phyloP scores from a whole-genome alignment of 2,888 invertebrate genomes.

The Acrobeloides nanus region DNA sequence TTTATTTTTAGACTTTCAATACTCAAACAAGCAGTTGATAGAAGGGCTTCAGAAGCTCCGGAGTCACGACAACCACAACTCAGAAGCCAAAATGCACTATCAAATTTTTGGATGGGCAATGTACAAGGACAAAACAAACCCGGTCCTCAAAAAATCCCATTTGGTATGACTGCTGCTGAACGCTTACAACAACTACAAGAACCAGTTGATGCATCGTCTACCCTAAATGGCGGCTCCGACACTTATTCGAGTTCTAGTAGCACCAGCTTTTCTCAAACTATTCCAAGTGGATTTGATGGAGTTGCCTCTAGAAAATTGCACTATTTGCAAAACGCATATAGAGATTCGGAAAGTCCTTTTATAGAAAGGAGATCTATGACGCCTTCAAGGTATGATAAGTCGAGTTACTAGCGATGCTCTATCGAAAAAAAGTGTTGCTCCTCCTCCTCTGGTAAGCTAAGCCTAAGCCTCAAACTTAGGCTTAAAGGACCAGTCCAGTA shows the following conservation, averaged over 20 bases:
- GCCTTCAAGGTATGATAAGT: no score
- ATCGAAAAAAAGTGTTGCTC: no score
- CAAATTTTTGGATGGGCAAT: constrained; percentile 38
- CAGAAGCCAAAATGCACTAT: constrained; percentile 18
- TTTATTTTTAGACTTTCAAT: constrained; percentile 13
- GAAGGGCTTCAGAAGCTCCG: constrained; percentile 14
- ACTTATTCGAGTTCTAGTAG: background rate
- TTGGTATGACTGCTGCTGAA: constrained; percentile 44
- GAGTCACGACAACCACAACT: constrained; percentile 6
- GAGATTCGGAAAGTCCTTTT: no score
- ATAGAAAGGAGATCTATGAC: no score
- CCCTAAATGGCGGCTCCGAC: background rate
- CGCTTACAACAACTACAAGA: constrained; percentile 47
- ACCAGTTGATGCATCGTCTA: constrained; percentile 22
- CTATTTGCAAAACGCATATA: no score
- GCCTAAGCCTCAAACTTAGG: no score
- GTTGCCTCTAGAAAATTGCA: no score
- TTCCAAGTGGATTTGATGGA: no score
- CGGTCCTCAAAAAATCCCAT: constrained; percentile 30
- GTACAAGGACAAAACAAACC: constrained; percentile 27
- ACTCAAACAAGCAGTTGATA: constrained; percentile 11
- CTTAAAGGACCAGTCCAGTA: no score
- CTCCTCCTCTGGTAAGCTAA: no score
- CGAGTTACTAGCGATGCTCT: no score
- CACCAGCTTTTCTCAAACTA: background rate